phyloP scores from a whole-genome alignment of 2,888 invertebrate species.

The Pristionchus fissidentatus region DNA sequence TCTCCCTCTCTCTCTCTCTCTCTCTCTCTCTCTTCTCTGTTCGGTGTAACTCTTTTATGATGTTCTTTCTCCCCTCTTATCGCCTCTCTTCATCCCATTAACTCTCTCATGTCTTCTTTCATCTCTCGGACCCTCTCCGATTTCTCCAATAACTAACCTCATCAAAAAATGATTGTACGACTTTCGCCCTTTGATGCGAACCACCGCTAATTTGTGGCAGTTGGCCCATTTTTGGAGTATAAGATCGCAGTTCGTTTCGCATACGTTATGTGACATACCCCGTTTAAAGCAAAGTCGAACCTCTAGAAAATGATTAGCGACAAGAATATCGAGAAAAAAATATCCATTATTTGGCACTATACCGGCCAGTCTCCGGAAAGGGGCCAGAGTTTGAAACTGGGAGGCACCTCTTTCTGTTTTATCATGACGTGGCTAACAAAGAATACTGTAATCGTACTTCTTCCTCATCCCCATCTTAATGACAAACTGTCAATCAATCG shows the following conservation, averaged over 20 bases:
- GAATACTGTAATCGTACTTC: background rate
- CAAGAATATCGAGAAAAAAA: no score
- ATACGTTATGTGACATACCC: background rate
- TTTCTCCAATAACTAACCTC: constrained; percentile 1
- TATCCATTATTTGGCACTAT: no score
- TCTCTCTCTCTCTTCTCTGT: background rate
- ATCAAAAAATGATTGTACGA: background rate
- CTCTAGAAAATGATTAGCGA: background rate
- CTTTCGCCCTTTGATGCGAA: background rate
- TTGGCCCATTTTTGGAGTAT: background rate
- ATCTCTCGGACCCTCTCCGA: background rate
- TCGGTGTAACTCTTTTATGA: constrained; percentile 29
- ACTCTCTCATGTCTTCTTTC: constrained; percentile 1
- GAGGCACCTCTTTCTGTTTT: background rate
- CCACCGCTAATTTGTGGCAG: constrained; percentile 15
- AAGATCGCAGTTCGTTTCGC: background rate
- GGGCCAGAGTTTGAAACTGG: no score
- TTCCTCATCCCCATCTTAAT: background rate
- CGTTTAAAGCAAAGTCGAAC: background rate
- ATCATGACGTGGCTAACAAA: background rate
- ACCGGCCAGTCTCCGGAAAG: no score
- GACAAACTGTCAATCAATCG: background rate
- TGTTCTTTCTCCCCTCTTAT: constrained; percentile 27
- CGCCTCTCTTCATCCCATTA: constrained; percentile 1
- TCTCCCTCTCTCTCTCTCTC: no score